These are phyloP conservation scores for Periphyllus acericola DNA, from an alignment of 2,888 invertebrate species.

Conservation along the genomic window DNA sequence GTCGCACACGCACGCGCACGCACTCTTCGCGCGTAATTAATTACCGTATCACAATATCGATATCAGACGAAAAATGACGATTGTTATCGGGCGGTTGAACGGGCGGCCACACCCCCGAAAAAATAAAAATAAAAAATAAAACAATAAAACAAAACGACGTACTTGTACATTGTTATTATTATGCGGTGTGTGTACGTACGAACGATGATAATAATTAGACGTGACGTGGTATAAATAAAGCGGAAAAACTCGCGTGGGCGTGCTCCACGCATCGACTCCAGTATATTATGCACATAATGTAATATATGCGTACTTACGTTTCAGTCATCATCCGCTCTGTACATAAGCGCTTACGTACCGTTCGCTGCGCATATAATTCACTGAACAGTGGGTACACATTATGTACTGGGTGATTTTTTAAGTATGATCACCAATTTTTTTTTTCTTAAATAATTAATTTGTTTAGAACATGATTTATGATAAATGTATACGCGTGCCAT, in stretches of 20 bases:
- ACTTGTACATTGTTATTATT: neutral
- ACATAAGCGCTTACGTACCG: neutral
- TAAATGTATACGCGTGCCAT: too few relatives aligned
- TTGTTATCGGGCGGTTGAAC: constrained; percentile 16
- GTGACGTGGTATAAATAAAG: neutral
- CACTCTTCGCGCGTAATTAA: neutral
- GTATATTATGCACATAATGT: neutral
- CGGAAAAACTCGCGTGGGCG: constrained; percentile 33
- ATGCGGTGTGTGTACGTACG: neutral
- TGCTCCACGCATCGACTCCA: neutral
- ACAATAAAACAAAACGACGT: constrained; percentile 14
- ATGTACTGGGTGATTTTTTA: too few relatives aligned
- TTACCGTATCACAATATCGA: constrained; percentile 8
- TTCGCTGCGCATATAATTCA: neutral
- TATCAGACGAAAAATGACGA: constrained; percentile 29
- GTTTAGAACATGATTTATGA: too few relatives aligned
- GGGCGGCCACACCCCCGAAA: neutral
- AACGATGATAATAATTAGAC: constrained; percentile 11
- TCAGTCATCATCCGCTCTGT: neutral
- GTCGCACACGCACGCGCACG: neutral
- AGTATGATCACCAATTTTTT: too few relatives aligned
- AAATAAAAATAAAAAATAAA: neutral
- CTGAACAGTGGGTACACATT: too few relatives aligned
- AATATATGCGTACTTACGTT: neutral
- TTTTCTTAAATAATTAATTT: too few relatives aligned